phyloP scores from a whole-genome alignment of 64 coral and sea anemone genomes.

The Montipora foliosa region DNA sequence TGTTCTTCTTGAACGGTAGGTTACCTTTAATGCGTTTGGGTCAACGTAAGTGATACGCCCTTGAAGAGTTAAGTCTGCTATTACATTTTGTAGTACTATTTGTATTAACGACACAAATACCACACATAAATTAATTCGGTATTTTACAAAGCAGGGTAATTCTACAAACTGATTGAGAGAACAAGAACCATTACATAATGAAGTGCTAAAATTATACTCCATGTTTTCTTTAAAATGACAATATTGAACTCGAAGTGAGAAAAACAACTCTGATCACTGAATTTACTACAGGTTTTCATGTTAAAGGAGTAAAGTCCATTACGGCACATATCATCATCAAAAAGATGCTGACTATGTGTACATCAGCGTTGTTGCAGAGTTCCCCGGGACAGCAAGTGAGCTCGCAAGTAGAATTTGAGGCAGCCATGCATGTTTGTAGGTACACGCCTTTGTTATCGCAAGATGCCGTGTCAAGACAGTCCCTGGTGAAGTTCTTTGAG shows the following conservation, averaged over 20 bases:
- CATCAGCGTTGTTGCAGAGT: background rate
- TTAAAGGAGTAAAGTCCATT: background rate
- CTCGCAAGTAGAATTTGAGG: background rate
- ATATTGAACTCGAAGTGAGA: background rate
- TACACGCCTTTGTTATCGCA: background rate
- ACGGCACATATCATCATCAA: slow-evolving; percentile 15
- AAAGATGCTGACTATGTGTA: background rate
- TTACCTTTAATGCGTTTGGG: too few species aligned
- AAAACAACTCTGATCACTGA: background rate
- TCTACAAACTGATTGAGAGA: too few species aligned
- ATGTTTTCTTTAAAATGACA: background rate
- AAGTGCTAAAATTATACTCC: too few species aligned
- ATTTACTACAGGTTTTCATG: background rate
- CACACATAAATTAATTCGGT: too few species aligned
- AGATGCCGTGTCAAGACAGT: background rate
- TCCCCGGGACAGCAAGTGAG: background rate
- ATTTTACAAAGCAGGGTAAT: background rate
- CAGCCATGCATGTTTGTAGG: background rate
- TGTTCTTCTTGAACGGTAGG: too few species aligned
- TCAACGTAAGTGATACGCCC: too few species aligned
- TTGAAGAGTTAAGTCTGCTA: too few species aligned
- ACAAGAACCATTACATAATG: too few species aligned
- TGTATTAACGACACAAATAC: too few species aligned
- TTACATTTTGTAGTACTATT: too few species aligned
- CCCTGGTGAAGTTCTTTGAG: background rate